These are phyloP conservation scores for Drosophila nigromelanica DNA, from an alignment of 1,140 invertebrate species.

Conservation along the genomic window DNA sequence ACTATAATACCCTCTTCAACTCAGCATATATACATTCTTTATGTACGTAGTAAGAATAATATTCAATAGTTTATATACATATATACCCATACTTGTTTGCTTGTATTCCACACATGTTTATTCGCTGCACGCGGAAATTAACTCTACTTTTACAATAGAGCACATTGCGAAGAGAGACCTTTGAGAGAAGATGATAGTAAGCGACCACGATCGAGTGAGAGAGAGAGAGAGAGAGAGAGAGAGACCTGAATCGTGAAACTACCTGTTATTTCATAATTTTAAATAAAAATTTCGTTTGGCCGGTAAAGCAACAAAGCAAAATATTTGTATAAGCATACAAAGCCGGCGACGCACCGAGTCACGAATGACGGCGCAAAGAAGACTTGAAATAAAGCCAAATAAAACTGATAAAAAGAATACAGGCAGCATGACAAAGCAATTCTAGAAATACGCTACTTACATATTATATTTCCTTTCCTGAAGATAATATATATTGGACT, in stretches of 20 bases:
- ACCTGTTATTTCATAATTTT: background rate
- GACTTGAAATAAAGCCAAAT: slow-evolving; percentile 9
- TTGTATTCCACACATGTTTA: background rate
- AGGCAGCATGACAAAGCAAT: slow-evolving; percentile 3
- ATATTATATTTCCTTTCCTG: no score
- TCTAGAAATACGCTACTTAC: background rate
- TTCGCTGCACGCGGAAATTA: background rate
- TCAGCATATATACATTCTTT: no score
- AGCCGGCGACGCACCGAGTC: background rate
- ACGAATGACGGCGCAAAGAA: background rate
- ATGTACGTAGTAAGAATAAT: no score
- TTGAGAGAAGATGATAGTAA: background rate
- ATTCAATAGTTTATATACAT: background rate
- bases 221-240: no score
- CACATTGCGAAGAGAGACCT: background rate
- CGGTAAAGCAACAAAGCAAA: slow-evolving; percentile 16
- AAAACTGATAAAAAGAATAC: slow-evolving; percentile 8
- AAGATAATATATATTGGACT: background rate
- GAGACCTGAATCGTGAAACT: no score
- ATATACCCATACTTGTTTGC: background rate
- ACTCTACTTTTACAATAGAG: no score
- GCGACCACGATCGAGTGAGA: no score
- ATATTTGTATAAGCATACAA: slow-evolving; percentile 1
- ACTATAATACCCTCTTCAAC: no score
- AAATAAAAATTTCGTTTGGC: background rate